phyloP scores from a whole-genome alignment of 2,888 invertebrate genomes.

The Erebia epiphron region DNA sequence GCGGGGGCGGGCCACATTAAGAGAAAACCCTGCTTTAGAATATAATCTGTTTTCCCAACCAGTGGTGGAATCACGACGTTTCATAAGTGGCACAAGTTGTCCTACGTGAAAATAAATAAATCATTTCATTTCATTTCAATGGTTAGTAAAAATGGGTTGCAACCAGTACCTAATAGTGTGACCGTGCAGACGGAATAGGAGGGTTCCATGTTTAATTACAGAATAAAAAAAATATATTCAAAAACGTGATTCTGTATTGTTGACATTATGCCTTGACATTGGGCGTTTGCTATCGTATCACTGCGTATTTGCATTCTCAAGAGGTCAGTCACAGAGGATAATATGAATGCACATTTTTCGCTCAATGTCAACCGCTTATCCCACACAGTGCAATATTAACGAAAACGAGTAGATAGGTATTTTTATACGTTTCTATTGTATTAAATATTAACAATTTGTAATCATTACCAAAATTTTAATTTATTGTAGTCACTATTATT shows the following conservation, averaged over 20 bases:
- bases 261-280: slow-evolving; percentile 39
- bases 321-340: slow-evolving; percentile 41
- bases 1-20: no score
- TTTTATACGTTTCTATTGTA: slow-evolving; percentile 2
- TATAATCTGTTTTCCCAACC: no score
- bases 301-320: slow-evolving; percentile 37
- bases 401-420: slow-evolving; percentile 27
- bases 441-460: no score
- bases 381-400: slow-evolving; percentile 28
- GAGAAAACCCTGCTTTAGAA: no score
- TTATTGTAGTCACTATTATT: neutral
- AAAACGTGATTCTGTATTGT: slow-evolving; percentile 11
- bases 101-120: no score
- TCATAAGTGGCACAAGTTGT: no score
- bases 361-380: slow-evolving; percentile 40
- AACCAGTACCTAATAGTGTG: no score
- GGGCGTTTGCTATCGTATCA: slow-evolving; percentile 34
- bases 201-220: no score
- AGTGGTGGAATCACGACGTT: no score
- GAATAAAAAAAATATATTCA: neutral
- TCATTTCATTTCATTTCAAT: no score
- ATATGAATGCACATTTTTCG: slow-evolving; percentile 34
- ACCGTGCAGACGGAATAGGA: no score
- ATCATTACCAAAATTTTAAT: slow-evolving; percentile 5
- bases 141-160: no score